Conservation (phyloP, 2,888 invertebrate species). For the Ganaspis brasiliensis region DNA sequence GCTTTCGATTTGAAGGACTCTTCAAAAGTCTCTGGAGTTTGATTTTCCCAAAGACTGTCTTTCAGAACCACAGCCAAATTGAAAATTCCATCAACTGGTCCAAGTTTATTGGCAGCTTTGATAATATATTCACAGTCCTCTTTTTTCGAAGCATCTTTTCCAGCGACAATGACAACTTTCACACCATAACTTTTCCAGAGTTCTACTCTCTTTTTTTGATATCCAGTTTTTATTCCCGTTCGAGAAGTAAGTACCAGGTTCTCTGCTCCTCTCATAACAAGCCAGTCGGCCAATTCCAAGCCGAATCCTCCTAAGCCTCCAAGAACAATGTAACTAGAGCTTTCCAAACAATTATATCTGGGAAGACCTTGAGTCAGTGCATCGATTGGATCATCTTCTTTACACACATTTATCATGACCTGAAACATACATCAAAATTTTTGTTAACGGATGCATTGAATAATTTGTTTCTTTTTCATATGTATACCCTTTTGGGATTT, state of each 20-base stretch:
- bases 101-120: conserved; percentile 81
- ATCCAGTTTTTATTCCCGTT: conserved; percentile 89
- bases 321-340: conserved; percentile 84
- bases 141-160: conserved; percentile 86
- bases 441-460: neutral
- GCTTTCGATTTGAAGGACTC: conserved; percentile 84
- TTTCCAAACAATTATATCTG: conserved; percentile 81
- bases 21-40: conserved; percentile 81
- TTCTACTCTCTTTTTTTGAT: conserved; percentile 87
- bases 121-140: conserved; percentile 88
- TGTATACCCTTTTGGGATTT: no score
- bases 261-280: conserved; percentile 90
- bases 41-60: conserved; percentile 83
- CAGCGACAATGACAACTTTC: conserved; percentile 85
- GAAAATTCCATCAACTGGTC: conserved; percentile 85
- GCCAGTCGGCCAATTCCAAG: conserved; percentile 92
- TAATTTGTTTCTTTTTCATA: no score
- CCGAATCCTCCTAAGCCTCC: conserved; percentile 97
- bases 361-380: conserved; percentile 79
- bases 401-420: conserved; percentile 72
- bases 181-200: conserved; percentile 88
- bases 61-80: conserved; percentile 84
- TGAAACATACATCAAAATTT: conserved; percentile 47
- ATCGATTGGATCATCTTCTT: conserved; percentile 63
- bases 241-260: conserved; percentile 91